Evolutionary conservation across 2,113 vertebrate species (phyloP).

Genomic region (Capreolus pygargus): DNA sequence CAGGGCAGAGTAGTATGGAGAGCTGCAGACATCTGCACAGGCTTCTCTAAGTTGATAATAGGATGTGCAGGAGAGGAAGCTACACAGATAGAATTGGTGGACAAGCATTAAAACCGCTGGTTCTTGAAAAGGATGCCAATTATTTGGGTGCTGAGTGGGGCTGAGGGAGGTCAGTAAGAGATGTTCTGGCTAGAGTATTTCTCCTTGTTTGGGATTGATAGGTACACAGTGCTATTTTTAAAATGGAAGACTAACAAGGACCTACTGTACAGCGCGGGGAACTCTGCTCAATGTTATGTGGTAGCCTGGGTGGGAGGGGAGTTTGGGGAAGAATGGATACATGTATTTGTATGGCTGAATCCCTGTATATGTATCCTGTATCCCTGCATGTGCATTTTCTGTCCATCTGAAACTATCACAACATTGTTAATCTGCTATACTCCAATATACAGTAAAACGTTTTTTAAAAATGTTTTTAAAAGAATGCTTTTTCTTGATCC

Average conservation of each 20-base stretch:
- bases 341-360: not conserved
- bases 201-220: not conserved
- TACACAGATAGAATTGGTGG: not conserved
- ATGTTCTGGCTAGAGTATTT: not conserved
- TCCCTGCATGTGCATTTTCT: not conserved
- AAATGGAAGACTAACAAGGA: not conserved
- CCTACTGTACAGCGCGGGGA: not conserved
- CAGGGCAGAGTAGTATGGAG: not conserved
- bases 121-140: not conserved
- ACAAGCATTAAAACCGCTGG: not conserved
- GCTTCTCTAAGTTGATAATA: not conserved
- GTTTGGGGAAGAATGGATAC: not conserved
- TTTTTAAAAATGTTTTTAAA: not conserved
- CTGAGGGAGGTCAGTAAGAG: not conserved
- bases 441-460: not conserved
- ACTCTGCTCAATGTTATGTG: not conserved
- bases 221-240: not conserved
- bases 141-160: not conserved
- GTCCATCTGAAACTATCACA: not conserved
- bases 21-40: not conserved
- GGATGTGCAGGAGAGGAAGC: not conserved
- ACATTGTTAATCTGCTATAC: not conserved
- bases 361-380: not conserved
- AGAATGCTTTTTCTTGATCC: not conserved
- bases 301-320: not conserved